Conservation (phyloP, 2,888 invertebrate genomes). For the Apeira syringaria region DNA sequence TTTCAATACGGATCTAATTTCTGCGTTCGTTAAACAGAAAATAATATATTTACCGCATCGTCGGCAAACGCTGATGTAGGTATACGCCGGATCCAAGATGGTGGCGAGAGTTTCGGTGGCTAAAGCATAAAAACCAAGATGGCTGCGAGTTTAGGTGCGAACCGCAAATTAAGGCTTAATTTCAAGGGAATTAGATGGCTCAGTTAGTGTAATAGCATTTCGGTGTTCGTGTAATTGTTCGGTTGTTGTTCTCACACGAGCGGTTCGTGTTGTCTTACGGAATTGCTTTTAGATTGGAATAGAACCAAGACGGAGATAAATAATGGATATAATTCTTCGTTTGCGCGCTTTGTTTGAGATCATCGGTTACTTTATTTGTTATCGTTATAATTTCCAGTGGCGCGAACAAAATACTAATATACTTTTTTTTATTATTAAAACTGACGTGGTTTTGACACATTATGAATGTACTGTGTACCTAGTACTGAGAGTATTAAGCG, state of each 20-base stretch:
- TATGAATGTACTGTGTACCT: too few relatives aligned
- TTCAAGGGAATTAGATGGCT: constrained; percentile 33
- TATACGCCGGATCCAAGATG: constrained; percentile 15
- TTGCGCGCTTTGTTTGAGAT: neutral
- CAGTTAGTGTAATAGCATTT: constrained; percentile 36
- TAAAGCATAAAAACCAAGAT: constrained; percentile 29
- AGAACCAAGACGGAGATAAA: neutral
- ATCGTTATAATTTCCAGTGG: too few relatives aligned
- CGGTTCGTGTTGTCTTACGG: constrained; percentile 14
- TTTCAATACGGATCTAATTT: constrained; percentile 17
- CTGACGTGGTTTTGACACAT: too few relatives aligned
- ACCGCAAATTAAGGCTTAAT: constrained; percentile 39
- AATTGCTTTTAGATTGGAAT: constrained; percentile 14
- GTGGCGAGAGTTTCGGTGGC: constrained; percentile 9
- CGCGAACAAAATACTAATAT: too few relatives aligned
- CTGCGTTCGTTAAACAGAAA: constrained; percentile 16
- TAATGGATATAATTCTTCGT: neutral
- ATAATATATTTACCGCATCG: constrained; percentile 24
- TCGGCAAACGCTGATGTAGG: constrained; percentile 16
- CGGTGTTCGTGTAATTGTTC: constrained; percentile 30
- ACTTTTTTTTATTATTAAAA: too few relatives aligned
- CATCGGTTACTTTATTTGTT: too few relatives aligned
- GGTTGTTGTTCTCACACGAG: constrained; percentile 16
- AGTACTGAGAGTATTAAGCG: too few relatives aligned
- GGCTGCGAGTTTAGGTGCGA: constrained; percentile 29